A percentile compares a stretch with the other conserved stretches of the same genome.
phyloP scores from a whole-genome alignment of 2,888 invertebrate genomes.

The Leptinotarsa rubiginosa region DNA sequence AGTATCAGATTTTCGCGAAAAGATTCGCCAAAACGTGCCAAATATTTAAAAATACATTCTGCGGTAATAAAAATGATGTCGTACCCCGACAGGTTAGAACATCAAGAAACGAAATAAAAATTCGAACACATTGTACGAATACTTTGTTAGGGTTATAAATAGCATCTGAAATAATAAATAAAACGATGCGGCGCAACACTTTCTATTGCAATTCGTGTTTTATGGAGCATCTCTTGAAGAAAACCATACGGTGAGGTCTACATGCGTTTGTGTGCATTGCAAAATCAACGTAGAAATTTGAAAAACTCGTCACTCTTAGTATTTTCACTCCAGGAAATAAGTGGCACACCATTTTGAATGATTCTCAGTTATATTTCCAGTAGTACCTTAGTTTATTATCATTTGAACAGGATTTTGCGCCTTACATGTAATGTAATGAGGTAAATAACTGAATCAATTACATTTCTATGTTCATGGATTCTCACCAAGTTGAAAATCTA shows the following conservation, averaged over 20 bases:
- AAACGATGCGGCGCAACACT: background rate
- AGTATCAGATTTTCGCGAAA: background rate
- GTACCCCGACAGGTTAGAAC: background rate
- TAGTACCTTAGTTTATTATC: no score
- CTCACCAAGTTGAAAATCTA: no score
- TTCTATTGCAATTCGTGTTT: conserved; percentile 1
- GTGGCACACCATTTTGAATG: no score
- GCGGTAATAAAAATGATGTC: background rate
- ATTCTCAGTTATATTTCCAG: no score
- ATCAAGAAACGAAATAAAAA: conserved; percentile 9
- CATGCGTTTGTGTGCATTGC: background rate
- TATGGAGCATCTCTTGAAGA: conserved; percentile 10
- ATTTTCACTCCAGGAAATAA: no score
- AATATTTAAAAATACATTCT: conserved; percentile 10
- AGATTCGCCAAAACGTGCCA: conserved; percentile 13
- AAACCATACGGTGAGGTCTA: conserved; percentile 2
- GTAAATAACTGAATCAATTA: no score
- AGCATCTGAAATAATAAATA: conserved; percentile 27
- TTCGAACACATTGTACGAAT: background rate
- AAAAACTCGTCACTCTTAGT: no score
- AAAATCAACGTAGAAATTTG: background rate
- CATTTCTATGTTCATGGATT: no score
- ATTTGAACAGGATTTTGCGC: no score
- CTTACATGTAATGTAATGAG: no score
- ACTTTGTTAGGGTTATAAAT: conserved; percentile 19